Evolutionary conservation across 64 coral and sea anemone genomes (phyloP), one percentile per base, ranked within the genome.

Genomic region (Actinia tenebrosa): DNA sequence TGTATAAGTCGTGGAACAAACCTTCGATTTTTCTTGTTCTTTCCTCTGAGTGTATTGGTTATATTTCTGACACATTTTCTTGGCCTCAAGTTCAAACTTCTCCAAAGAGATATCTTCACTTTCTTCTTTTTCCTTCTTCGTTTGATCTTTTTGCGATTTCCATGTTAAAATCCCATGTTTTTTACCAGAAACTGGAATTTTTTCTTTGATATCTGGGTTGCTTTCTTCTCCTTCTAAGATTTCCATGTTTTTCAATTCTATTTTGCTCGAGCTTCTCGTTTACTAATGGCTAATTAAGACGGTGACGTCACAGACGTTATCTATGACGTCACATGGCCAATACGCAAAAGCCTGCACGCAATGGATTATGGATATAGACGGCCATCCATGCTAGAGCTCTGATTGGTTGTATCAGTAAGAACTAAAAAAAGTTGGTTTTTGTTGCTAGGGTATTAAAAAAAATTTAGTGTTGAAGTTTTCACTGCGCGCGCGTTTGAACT

Each of bases 181-280:
- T 81, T 81, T 81, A 20, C 79, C 79, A 1, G 79, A 75, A 75
- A 75, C 79, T 16, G 79, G 79, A 53, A 50, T 50, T 52, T 81
- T 81, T 52, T 81, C 79, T 18, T 81, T 81, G 15, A 81, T 52
- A 53, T 81, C 43, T 81, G 79, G 45, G 9, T 19, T 81, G 18
- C 50, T 53, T 1, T 45, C 44, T 81, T 81, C 79, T 18, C 46
- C 13, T 80, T 81, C 79, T 50, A 22, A 2, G 7, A 5, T 53
- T 81, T 81, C 79, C 50, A 53, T 80, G 8, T 50, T 81, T 81
- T 53, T 14, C 16, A 13, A 20, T 50, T 13, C 9, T 9, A 53
- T 19, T 22, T 81, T 53, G 18, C 5, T 0, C 45, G 6, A 8
- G 47, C 6, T 20, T 47, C 69, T 16, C 10, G 26, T 8, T 15